Evolutionary conservation across 2,888 invertebrate species (phyloP), one percentile per base, ranked within the genome.

Genomic region (Xestobium rufovillosum): DNA sequence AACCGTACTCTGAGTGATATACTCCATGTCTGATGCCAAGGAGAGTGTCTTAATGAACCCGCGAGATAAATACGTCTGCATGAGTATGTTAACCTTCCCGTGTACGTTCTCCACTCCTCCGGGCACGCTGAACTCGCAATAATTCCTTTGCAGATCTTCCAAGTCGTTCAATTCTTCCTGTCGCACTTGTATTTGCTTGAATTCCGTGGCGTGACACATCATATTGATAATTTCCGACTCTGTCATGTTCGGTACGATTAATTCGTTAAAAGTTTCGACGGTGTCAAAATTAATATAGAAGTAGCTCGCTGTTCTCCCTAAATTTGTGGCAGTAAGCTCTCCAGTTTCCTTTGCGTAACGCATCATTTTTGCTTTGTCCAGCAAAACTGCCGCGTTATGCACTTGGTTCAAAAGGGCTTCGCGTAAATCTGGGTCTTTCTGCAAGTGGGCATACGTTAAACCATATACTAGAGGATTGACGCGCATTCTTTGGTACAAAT

Each of bases 221-320:
- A 98, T 83, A 44, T 79, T 78, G n/a, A 98, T 70, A 15, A 95
- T 80, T 45, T 89, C 85, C 0, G 80, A 76, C 47, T 91, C 89
- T 3, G 79, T 80, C 88, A 95, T 91, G 14, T 84, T 73, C 23
- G 83, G 76, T 38, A 75, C 75, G 44, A 89, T 73, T 57, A 80
- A 72, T 45, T 90, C 85, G 65, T 94, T 92, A 65, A 96, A 91
- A 12, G 84, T 78, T 61, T 92, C 87, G 51, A 98, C 86, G 0
- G 97, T 97, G 51, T 91, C 90, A 59, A 88, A 87, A 45, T 94
- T 96, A 42, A 99, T 89, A 66, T 99, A 99, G 68, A 85, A 98
- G 63, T 96, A 91, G 59, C 95, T 95, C 0, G 98, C 95, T 9
- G 92, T 97, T 36, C 98, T 76, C 0, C 98, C 98, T 45, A 95